These are phyloP conservation scores for Bradypodion pumilum DNA, from an alignment of 2,797 vertebrate species.

Conservation along the genomic window DNA sequence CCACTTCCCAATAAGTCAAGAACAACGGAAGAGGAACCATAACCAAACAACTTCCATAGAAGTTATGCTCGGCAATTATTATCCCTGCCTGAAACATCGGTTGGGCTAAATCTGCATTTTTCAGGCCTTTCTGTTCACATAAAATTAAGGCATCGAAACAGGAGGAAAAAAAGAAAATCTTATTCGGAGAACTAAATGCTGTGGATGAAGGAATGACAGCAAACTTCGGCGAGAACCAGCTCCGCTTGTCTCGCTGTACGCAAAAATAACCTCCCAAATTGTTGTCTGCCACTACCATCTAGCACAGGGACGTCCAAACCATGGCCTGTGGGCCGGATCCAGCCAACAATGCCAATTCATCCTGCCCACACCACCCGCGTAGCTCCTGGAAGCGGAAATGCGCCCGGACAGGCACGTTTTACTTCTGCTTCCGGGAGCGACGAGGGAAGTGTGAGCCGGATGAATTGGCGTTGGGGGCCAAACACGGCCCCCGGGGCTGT, in stretches of 20 bases:
- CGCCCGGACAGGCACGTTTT: no score
- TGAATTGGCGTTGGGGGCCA: no score
- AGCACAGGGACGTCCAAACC: no score
- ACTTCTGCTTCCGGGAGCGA: no score
- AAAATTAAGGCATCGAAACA: constrained; percentile 82
- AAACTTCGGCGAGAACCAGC: constrained; percentile 76
- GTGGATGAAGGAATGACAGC: constrained; percentile 91
- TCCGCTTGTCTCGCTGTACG: constrained; percentile 28
- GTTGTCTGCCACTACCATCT: no score
- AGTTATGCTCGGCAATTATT: constrained; percentile 48
- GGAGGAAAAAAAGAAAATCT: constrained; percentile 73
- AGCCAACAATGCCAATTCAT: no score
- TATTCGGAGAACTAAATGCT: constrained; percentile 80
- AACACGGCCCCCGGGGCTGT: no score
- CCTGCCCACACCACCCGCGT: no score
- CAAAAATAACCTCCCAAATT: no score
- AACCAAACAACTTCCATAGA: constrained; percentile 63
- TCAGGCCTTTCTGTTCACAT: constrained; percentile 73
- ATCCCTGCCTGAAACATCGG: constrained; percentile 46
- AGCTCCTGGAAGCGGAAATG: no score
- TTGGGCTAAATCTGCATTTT: constrained; percentile 61
- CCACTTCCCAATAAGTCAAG: constrained; percentile 64
- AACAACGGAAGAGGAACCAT: constrained; percentile 51
- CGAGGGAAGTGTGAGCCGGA: no score
- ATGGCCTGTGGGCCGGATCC: no score